Percentiles rank a stretch among this genome's conserved stretches.
phyloP scores from a whole-genome alignment of 2,888 invertebrate genomes.

The Nomada flava region DNA sequence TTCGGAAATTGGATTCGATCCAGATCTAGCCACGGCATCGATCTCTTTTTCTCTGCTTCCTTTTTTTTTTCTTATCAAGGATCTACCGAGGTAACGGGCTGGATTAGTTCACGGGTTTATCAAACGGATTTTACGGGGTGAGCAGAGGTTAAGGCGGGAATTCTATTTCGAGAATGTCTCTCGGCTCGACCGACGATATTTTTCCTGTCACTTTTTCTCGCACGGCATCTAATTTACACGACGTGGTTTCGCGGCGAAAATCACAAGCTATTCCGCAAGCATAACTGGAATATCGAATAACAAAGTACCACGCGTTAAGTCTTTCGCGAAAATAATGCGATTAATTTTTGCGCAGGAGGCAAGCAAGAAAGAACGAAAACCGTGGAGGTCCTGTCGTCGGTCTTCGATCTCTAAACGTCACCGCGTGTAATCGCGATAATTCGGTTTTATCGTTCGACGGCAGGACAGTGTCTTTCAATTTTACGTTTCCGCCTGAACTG shows the following conservation, averaged over 20 bases:
- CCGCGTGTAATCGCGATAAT: slow-evolving; percentile 13
- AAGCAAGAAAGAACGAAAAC: too few species aligned
- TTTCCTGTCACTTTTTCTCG: not conserved
- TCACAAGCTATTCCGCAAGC: too few species aligned
- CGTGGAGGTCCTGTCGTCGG: too few species aligned
- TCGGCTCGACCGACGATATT: not conserved
- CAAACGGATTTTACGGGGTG: slow-evolving; percentile 2
- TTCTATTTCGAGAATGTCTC: slow-evolving; percentile 23
- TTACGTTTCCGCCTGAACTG: slow-evolving; percentile 32
- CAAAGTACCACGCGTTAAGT: too few species aligned
- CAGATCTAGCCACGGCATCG: not conserved
- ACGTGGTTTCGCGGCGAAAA: not conserved
- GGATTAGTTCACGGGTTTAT: slow-evolving; percentile 33
- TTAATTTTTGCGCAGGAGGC: too few species aligned
- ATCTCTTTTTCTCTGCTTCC: not conserved
- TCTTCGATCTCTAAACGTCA: not conserved
- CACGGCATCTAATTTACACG: not conserved
- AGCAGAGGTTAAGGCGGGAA: slow-evolving; percentile 17
- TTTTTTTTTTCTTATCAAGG: not conserved
- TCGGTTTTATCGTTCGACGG: slow-evolving; percentile 29
- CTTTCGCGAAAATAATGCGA: too few species aligned
- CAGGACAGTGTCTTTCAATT: slow-evolving; percentile 36
- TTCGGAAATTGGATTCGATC: slow-evolving; percentile 4
- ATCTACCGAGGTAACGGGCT: not conserved
- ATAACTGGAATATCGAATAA: too few species aligned